Evolutionary conservation across 2,113 vertebrate species (phyloP).

Genomic region (Rhabdornis inornatus): DNA sequence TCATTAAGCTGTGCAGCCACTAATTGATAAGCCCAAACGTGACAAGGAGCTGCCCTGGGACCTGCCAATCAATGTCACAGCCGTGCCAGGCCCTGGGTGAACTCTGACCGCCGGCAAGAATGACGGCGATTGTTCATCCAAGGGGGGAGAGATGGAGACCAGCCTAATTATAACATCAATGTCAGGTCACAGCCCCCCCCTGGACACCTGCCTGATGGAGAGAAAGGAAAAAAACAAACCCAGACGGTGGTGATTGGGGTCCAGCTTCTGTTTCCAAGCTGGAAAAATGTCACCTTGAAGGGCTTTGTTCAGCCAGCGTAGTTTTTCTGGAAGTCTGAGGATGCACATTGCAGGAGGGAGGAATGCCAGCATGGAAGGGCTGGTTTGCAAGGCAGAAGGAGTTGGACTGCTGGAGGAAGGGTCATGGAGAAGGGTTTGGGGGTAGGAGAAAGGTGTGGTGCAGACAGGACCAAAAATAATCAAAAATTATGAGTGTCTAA

Average conservation of each 20-base stretch:
- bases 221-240: neutral
- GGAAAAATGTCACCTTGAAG: neutral
- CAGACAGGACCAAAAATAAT: neutral
- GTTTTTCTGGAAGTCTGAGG: neutral
- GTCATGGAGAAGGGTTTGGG: neutral
- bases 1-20: slow-evolving; percentile 34
- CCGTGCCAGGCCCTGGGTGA: neutral
- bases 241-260: accelerated
- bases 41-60: neutral
- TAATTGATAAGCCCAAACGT: slow-evolving; percentile 35
- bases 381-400: neutral
- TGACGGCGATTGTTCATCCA: slow-evolving; percentile 21
- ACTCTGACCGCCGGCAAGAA: slow-evolving; percentile 56
- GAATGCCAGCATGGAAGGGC: neutral
- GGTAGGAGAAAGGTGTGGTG: neutral
- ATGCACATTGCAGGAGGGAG: accelerated
- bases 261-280: neutral
- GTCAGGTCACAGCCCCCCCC: neutral
- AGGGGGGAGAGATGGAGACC: neutral
- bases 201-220: slow-evolving; percentile 32
- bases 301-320: accelerated
- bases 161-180: slow-evolving; percentile 46
- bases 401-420: neutral
- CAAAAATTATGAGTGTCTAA: neutral
- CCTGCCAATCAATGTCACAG: slow-evolving; percentile 34